Base-by-base conservation (phyloP, 2,113 vertebrate genomes). In the Pogonocichla stellata region DNA sequence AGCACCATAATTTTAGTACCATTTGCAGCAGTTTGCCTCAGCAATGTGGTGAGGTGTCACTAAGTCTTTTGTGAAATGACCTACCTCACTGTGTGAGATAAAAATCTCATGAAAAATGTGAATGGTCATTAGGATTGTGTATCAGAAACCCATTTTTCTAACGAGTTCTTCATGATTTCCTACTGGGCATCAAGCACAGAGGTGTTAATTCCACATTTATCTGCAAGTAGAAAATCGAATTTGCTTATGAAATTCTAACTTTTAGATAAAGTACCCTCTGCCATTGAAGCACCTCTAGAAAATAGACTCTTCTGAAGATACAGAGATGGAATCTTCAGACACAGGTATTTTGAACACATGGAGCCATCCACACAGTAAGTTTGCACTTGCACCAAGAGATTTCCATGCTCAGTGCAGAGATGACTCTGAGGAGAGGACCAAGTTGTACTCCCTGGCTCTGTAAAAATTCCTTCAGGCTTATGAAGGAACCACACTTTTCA, bases 401-500 rank as follows among this genome's bases (percentile, higher is more conserved):
- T 64, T 53, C 53, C 62, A 4, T 3, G 6, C 24, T 38, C 22
- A 28, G 4, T n/a, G 34, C 12, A 72, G 54, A 64, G n/a, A 29
- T 53, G n/a, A 9, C 20, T 56, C 16, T n/a, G 42, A 60, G 15
- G n/a, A 19, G 22, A 34, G 14, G 26, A 28, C 33, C 0, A 4
- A 29, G 10, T 12, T 38, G 2, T 5, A 14, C 5, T 69, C 36
- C 38, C 19, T 1, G 1, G 19, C 23, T 70, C 28, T 62, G 25
- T 58, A 66, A 80, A 80, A 74, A 50, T 19, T 10, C 36, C 43
- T 4, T 18, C 19, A 57, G 56, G 14, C 9, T 83, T 10, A 9
- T 5, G 14, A 61, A 34, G 50, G 12, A 60, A 6, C 8, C 38
- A 45, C 1, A 2, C 1, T 12, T n/a, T 24, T 31, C 1, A 7